Conservation (phyloP, 2,113 vertebrate genomes). For the Oplegnathus fasciatus region DNA sequence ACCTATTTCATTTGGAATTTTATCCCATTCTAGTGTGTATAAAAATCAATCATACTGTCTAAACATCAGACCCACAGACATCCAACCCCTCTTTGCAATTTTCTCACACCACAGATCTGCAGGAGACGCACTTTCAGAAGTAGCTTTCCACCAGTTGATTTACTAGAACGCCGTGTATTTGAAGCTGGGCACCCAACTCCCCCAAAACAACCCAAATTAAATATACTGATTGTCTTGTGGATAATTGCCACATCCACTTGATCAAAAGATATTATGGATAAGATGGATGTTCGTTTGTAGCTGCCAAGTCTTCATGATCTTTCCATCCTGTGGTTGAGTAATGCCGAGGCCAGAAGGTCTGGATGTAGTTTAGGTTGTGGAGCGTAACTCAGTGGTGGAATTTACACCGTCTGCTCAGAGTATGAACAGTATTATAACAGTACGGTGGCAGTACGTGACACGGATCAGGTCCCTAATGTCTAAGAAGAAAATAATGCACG, state of each 20-base stretch:
- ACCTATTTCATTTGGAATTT: slow-evolving; percentile 52
- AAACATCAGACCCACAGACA: slow-evolving; percentile 49
- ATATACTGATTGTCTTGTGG: slow-evolving; percentile 10
- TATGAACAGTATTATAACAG: background rate
- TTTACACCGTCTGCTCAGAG: background rate
- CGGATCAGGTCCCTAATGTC: slow-evolving; percentile 15
- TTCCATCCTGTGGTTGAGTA: slow-evolving; percentile 46
- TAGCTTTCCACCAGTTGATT: slow-evolving; percentile 1
- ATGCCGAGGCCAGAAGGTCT: slow-evolving; percentile 38
- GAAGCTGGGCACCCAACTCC: background rate
- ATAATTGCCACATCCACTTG: slow-evolving; percentile 35
- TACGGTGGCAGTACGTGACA: background rate
- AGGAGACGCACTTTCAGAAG: slow-evolving; percentile 20
- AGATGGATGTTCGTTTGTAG: slow-evolving; percentile 54
- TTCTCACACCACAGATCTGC: slow-evolving; percentile 19
- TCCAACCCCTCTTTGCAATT: slow-evolving; percentile 34
- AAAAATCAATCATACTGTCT: slow-evolving; percentile 60
- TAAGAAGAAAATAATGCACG: background rate
- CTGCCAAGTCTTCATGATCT: slow-evolving; percentile 39
- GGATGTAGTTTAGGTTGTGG: slow-evolving; percentile 30
- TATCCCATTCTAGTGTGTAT: slow-evolving; percentile 43
- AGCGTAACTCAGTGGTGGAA: slow-evolving; percentile 21
- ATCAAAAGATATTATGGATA: slow-evolving; percentile 44
- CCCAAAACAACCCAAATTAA: slow-evolving; percentile 55
- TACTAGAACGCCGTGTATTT: slow-evolving; percentile 15